Evolutionary conservation across 2,113 vertebrate species (phyloP).

Genomic region (Sula dactylatra): DNA sequence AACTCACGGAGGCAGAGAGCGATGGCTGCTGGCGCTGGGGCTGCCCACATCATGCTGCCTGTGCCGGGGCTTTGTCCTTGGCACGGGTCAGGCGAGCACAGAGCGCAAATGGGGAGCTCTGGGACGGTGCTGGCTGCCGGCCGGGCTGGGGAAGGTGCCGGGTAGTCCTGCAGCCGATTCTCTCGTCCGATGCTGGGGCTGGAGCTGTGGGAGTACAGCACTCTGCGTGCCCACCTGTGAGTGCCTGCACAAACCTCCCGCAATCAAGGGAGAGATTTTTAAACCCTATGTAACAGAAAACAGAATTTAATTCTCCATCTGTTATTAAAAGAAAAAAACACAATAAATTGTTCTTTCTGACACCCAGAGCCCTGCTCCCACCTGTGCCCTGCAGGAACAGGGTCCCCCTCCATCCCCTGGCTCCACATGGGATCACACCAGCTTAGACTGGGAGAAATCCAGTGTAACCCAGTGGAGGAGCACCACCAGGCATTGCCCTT

Average conservation of each 20-base stretch:
- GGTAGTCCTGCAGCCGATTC: neutral
- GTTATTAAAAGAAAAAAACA: accelerated
- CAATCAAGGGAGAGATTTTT: neutral
- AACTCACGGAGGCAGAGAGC: slow-evolving; percentile 28
- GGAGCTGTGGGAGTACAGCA: neutral
- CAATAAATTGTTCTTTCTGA: neutral
- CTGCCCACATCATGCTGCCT: neutral
- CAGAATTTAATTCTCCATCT: neutral
- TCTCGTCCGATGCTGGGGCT: accelerated
- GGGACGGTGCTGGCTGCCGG: neutral
- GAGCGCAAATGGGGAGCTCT: neutral
- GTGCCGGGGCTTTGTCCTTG: neutral
- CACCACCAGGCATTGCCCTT: too few species aligned
- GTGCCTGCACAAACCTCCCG: neutral
- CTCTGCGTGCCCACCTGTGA: neutral
- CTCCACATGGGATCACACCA: neutral
- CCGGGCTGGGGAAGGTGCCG: neutral
- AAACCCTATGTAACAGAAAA: neutral
- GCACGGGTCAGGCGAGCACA: accelerated
- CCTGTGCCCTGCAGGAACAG: neutral
- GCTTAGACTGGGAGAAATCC: neutral
- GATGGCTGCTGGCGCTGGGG: neutral
- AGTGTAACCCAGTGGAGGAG: neutral
- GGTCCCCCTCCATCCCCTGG: neutral
- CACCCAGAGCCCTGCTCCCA: neutral